Percentiles rank a stretch among this genome's conserved stretches.
Conservation (phyloP, 2,797 vertebrate species). For the Sorex maritimensis region DNA sequence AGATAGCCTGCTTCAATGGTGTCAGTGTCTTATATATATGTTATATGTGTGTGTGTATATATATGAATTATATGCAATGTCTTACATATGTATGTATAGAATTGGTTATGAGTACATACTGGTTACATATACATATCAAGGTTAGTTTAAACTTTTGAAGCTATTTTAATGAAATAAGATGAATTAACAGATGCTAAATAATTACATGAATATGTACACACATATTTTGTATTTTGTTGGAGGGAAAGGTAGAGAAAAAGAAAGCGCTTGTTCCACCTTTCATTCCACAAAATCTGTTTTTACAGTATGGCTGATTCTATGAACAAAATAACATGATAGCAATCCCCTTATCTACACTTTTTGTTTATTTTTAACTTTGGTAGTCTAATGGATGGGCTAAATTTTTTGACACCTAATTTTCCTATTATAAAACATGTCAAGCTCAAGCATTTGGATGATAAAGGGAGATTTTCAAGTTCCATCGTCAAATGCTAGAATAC, state of each 20-base stretch:
- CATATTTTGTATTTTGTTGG: no score
- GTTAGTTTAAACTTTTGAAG: no score
- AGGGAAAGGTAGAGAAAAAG: no score
- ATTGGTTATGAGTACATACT: no score
- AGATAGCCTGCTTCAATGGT: not conserved
- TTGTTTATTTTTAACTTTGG: not conserved
- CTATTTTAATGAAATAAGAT: no score
- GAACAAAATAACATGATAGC: not conserved
- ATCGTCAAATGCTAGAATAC: not conserved
- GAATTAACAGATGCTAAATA: no score
- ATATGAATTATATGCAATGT: not conserved
- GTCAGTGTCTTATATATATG: not conserved
- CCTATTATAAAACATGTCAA: not conserved
- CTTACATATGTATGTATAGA: not conserved
- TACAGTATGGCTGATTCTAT: no score
- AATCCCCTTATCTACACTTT: not conserved
- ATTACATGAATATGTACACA: no score
- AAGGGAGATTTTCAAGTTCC: not conserved
- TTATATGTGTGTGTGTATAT: no score
- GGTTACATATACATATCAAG: no score
- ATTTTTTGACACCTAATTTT: conserved; percentile 20
- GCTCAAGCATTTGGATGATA: not conserved
- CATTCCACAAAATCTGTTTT: no score
- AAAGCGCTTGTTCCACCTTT: no score
- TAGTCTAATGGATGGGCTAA: not conserved